Percentiles rank a stretch among this genome's conserved stretches.
Evolutionary conservation across 2,888 invertebrate genomes (phyloP).

Genomic region (Proisotoma minuta): DNA sequence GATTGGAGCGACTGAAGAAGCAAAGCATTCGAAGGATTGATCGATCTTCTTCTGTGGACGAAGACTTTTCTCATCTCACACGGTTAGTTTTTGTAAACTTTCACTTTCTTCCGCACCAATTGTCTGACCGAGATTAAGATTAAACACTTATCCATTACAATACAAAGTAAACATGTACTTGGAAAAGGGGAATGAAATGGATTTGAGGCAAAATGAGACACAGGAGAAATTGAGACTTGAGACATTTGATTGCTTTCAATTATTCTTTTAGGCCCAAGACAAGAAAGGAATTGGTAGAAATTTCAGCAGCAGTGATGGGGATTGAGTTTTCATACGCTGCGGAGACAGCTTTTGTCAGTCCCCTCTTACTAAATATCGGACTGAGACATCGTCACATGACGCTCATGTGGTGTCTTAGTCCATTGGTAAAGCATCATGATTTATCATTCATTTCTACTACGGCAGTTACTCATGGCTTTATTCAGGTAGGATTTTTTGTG

Average conservation of each 20-base stretch:
- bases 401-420: constrained; percentile 90
- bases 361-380: constrained; percentile 85
- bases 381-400: constrained; percentile 92
- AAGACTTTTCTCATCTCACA: constrained; percentile 46
- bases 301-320: constrained; percentile 93
- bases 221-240: background rate
- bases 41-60: constrained; percentile 32
- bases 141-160: too few relatives aligned
- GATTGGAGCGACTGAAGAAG: constrained; percentile 36
- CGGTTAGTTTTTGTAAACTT: too few relatives aligned
- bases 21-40: constrained; percentile 39
- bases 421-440: constrained; percentile 56
- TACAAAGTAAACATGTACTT: too few relatives aligned
- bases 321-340: constrained; percentile 94
- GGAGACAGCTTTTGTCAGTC: constrained; percentile 86
- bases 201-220: background rate
- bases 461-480: background rate
- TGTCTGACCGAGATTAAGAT: too few relatives aligned
- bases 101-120: constrained; percentile 1
- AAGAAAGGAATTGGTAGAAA: constrained; percentile 71
- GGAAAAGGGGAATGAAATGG: background rate
- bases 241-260: background rate
- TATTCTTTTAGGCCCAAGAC: constrained; percentile 65
- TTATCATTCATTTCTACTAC: background rate
- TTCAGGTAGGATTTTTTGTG: constrained; percentile 76